phyloP scores from a whole-genome alignment of 2,888 invertebrate genomes.

The Noctua janthe region DNA sequence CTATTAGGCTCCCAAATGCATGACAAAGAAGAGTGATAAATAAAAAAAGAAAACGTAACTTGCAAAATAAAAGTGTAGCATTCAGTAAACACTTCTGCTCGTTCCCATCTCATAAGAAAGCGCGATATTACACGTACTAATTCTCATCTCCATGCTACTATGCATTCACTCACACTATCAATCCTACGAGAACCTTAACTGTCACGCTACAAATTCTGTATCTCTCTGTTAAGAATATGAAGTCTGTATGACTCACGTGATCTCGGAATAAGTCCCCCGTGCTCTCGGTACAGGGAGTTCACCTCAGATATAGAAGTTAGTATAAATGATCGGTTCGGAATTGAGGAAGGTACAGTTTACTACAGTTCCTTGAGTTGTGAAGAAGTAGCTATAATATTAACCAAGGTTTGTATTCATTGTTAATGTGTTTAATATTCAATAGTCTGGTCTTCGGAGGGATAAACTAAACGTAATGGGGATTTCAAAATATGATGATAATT shows the following conservation, averaged over 20 bases:
- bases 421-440: background rate
- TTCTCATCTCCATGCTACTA: constrained; percentile 2
- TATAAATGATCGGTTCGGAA: constrained; percentile 46
- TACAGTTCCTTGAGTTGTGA: constrained; percentile 23
- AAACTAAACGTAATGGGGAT: background rate
- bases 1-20: background rate
- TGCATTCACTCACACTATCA: background rate
- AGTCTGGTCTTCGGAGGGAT: background rate
- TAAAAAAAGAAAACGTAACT: background rate
- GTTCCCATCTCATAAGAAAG: no score
- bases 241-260: constrained; percentile 6
- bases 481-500: background rate
- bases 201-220: constrained; percentile 1
- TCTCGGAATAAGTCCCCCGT: constrained; percentile 24
- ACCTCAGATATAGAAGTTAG: constrained; percentile 34
- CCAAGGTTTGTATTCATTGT: constrained; percentile 29
- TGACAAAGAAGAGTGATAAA: background rate
- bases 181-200: background rate
- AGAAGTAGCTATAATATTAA: background rate
- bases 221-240: background rate
- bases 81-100: background rate
- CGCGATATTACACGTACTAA: background rate
- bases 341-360: constrained; percentile 36
- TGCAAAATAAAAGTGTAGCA: background rate
- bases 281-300: constrained; percentile 40